Evolutionary conservation across 2,797 vertebrate species (phyloP).

Genomic region (Carcharodon carcharias): DNA sequence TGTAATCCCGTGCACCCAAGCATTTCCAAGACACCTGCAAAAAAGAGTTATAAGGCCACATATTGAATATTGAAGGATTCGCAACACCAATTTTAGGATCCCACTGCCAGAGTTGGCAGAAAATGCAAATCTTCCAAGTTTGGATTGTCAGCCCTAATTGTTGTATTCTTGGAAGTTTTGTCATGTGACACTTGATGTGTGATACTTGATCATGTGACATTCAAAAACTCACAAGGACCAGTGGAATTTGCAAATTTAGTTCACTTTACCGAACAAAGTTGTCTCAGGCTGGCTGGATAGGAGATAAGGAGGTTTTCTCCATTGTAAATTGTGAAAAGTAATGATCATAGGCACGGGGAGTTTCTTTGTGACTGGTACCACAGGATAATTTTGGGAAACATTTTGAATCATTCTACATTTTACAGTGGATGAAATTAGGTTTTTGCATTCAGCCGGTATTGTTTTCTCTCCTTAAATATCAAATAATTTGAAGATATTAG

Average conservation of each 20-base stretch:
- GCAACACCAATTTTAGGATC: neutral
- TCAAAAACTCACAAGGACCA: neutral
- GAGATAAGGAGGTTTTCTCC: neutral
- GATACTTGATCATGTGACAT: neutral
- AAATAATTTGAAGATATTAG: neutral
- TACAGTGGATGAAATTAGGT: neutral
- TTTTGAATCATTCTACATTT: neutral
- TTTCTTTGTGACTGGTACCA: neutral
- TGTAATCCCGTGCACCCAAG: neutral
- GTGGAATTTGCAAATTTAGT: neutral
- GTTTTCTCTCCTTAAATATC: neutral
- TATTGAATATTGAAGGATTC: neutral
- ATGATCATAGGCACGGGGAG: neutral
- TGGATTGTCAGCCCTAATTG: neutral
- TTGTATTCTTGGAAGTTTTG: neutral
- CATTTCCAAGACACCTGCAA: too few species aligned
- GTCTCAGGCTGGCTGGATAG: neutral
- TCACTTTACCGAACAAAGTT: neutral
- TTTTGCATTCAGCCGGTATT: neutral
- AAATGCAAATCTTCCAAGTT: neutral
- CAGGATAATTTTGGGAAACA: neutral
- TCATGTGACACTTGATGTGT: neutral
- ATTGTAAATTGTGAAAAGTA: neutral
- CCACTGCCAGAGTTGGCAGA: neutral
- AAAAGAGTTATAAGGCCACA: neutral